Percentiles rank a stretch among this genome's conserved stretches.
These are phyloP conservation scores for Miltochrista miniata DNA, from an alignment of 2,888 invertebrate species.

Conservation along the genomic window DNA sequence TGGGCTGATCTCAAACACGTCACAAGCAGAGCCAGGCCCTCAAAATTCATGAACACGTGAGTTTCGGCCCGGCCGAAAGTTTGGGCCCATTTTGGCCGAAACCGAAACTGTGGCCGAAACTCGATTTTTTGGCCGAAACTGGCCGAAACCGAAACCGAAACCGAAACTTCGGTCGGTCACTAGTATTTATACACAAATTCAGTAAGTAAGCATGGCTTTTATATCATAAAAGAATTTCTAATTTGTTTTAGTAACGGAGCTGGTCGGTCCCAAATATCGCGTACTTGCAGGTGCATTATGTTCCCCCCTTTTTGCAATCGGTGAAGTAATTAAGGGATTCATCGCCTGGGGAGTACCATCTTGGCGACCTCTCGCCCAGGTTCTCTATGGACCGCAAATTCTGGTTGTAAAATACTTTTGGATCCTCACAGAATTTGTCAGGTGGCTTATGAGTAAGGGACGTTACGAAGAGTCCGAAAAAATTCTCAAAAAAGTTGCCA, in stretches of 20 bases:
- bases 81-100: no score
- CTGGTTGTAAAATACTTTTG: slow-evolving; percentile 87
- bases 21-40: no score
- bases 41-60: no score
- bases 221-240: neutral
- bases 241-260: slow-evolving; percentile 85
- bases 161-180: no score
- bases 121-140: no score
- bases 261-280: slow-evolving; percentile 89
- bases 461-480: slow-evolving; percentile 85
- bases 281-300: slow-evolving; percentile 89
- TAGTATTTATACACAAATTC: no score
- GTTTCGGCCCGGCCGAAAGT: no score
- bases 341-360: slow-evolving; percentile 87
- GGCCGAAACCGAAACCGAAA: no score
- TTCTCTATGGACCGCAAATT: slow-evolving; percentile 88
- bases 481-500: slow-evolving; percentile 85
- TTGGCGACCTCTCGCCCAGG: slow-evolving; percentile 87
- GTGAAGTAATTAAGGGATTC: slow-evolving; percentile 88
- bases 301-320: slow-evolving; percentile 88
- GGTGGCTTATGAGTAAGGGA: slow-evolving; percentile 90
- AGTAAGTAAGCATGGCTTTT: neutral
- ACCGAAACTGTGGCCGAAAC: no score
- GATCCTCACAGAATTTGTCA: slow-evolving; percentile 89
- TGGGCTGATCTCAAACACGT: no score